These are phyloP conservation scores for Gallinago solitaria DNA, from an alignment of 2,797 vertebrate species.

Conservation along the genomic window DNA sequence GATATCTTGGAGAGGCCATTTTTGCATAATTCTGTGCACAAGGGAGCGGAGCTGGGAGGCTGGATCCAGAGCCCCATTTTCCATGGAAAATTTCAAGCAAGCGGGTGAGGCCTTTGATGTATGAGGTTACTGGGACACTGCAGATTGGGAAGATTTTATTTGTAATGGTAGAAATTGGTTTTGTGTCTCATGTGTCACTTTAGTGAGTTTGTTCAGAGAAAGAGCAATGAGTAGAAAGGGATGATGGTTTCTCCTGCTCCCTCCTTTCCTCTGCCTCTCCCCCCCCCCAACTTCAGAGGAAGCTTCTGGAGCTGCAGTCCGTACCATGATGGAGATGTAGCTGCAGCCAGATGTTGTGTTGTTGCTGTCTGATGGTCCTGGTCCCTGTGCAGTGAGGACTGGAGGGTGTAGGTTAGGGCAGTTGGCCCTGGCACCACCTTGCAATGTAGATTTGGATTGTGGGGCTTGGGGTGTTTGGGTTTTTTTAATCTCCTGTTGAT, in stretches of 20 bases:
- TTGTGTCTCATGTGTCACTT: slow-evolving; percentile 11
- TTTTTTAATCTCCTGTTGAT: neutral
- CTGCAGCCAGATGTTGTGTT: neutral
- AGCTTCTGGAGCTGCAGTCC: neutral
- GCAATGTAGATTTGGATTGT: neutral
- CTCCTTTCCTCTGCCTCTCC: neutral
- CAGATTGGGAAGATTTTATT: slow-evolving; percentile 17
- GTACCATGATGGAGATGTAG: accelerated
- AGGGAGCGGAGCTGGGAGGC: slow-evolving; percentile 18
- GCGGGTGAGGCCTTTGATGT: slow-evolving; percentile 9
- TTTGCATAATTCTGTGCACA: slow-evolving; percentile 6
- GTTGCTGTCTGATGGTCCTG: neutral
- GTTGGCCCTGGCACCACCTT: neutral
- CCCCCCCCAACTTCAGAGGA: neutral
- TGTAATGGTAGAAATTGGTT: slow-evolving; percentile 50
- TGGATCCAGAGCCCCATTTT: slow-evolving; percentile 48
- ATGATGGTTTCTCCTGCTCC: neutral
- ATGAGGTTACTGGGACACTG: slow-evolving; percentile 27
- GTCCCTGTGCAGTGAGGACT: accelerated
- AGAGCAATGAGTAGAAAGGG: slow-evolving; percentile 34
- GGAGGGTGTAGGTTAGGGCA: neutral
- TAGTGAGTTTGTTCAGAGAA: slow-evolving; percentile 30
- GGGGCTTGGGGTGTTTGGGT: neutral
- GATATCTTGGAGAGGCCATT: neutral
- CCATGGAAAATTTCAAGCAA: slow-evolving; percentile 46